These are phyloP conservation scores for Melangyna quadrimaculata DNA, from an alignment of 2,888 invertebrate genomes.

Conservation along the genomic window DNA sequence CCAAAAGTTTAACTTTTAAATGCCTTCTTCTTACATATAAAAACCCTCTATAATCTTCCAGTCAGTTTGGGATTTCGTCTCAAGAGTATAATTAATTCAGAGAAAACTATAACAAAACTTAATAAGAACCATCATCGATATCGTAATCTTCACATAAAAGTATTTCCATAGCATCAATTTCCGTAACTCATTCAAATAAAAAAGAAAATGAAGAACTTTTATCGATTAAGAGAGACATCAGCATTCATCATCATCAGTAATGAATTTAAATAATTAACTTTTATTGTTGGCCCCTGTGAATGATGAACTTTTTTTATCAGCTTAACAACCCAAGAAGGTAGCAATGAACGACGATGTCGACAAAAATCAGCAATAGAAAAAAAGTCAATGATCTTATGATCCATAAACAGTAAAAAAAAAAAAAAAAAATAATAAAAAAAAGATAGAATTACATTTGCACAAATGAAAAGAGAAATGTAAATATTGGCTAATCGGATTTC, in stretches of 20 bases:
- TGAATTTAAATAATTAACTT: conserved; percentile 32
- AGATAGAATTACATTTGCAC: conserved; percentile 58
- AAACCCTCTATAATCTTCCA: background rate
- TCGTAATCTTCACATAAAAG: background rate
- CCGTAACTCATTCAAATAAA: background rate
- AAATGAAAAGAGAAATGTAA: conserved; percentile 47
- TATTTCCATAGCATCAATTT: background rate
- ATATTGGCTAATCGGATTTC: conserved; percentile 67
- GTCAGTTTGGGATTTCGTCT: background rate
- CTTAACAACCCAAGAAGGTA: background rate
- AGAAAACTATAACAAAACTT: conserved; percentile 12
- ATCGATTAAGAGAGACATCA: conserved; percentile 25
- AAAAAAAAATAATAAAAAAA: conserved; percentile 38
- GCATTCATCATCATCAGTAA: conserved; percentile 1
- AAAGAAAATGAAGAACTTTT: background rate
- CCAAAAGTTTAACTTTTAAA: conserved; percentile 2
- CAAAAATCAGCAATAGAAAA: background rate
- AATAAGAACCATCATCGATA: conserved; percentile 6
- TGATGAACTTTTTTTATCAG: background rate
- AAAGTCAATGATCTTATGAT: conserved; percentile 61
- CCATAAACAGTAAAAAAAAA: conserved; percentile 10
- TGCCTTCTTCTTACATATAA: background rate
- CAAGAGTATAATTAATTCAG: conserved; percentile 15
- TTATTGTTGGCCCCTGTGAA: conserved; percentile 12
- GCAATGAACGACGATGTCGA: background rate